phyloP scores from a whole-genome alignment of 2,113 vertebrate genomes.

The Paramormyrops kingsleyae region DNA sequence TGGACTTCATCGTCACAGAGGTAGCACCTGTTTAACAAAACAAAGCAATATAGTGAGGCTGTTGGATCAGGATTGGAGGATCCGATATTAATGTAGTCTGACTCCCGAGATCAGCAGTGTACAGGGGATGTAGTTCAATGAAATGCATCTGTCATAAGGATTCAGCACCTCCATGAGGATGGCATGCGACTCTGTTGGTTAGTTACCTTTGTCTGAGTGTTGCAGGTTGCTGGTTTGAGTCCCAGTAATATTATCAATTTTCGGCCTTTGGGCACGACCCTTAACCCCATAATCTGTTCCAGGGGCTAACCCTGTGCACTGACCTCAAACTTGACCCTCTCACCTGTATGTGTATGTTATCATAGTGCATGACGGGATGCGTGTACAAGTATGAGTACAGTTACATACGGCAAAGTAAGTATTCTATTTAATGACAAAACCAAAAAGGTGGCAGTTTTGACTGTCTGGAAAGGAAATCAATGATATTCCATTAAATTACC shows the following conservation, averaged over 20 bases:
- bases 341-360: background rate
- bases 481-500: background rate
- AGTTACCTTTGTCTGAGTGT: background rate
- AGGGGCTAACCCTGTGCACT: background rate
- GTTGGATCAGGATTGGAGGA: background rate
- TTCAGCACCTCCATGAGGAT: background rate
- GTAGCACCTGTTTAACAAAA: constrained; percentile 75
- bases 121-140: background rate
- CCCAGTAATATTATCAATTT: background rate
- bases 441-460: background rate
- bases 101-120: background rate
- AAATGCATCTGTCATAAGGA: background rate
- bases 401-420: background rate
- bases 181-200: background rate
- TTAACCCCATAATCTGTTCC: background rate
- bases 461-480: background rate
- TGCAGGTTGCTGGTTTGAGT: background rate
- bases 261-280: background rate
- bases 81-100: background rate
- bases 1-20: constrained; percentile 79
- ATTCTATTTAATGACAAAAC: background rate
- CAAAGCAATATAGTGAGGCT: background rate
- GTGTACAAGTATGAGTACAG: background rate
- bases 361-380: background rate
- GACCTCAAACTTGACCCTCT: background rate